phyloP scores from a whole-genome alignment of 1,140 invertebrate genomes.

The Camponotus pennsylvanicus region DNA sequence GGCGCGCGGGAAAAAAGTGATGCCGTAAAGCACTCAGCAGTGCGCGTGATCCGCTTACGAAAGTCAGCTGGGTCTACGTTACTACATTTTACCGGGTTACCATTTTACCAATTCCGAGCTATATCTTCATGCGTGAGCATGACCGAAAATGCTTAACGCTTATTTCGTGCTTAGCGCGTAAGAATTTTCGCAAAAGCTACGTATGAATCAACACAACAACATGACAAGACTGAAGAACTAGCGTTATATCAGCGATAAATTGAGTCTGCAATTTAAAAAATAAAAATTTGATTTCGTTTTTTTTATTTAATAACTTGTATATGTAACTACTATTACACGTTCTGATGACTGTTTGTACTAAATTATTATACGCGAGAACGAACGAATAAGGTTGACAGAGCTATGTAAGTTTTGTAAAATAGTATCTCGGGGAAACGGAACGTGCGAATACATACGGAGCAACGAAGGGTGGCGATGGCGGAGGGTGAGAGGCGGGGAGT shows the following conservation, averaged over 20 bases:
- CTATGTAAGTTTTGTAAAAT: constrained; percentile 34
- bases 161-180: constrained; percentile 34
- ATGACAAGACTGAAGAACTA: not conserved
- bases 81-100: constrained; percentile 78
- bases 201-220: not conserved
- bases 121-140: constrained; percentile 65
- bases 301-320: no score
- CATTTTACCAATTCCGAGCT: constrained; percentile 67
- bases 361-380: not conserved
- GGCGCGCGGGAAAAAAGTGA: constrained; percentile 81
- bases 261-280: not conserved
- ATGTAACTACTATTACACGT: no score
- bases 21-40: constrained; percentile 85
- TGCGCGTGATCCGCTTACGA: constrained; percentile 85
- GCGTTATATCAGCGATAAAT: not conserved
- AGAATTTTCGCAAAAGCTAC: not conserved
- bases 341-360: not conserved
- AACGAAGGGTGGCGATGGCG: constrained; percentile 13
- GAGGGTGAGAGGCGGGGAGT: not conserved
- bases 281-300: not conserved
- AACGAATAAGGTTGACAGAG: not conserved
- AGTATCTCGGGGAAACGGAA: constrained; percentile 19
- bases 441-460: not conserved
- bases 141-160: constrained; percentile 59
- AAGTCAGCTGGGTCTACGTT: constrained; percentile 78